Percentiles rank a stretch among this genome's conserved stretches.
Conservation (phyloP, 2,113 vertebrate species). For the Callopanchax toddi region DNA sequence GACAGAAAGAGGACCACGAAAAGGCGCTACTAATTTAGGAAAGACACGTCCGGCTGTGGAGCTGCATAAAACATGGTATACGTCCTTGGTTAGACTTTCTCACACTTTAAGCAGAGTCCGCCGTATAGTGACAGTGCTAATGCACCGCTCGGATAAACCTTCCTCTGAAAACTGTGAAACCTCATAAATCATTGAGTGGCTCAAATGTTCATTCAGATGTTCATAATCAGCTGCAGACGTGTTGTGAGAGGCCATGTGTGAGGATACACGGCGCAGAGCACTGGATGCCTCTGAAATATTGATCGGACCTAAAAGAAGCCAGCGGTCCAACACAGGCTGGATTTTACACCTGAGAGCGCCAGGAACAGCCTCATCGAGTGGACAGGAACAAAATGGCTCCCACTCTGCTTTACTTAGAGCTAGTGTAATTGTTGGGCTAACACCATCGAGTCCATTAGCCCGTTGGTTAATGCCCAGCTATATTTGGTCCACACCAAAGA, state of each 20-base stretch:
- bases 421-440: slow-evolving; percentile 50
- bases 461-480: slow-evolving; percentile 63
- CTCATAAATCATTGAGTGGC: slow-evolving; percentile 63
- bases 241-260: slow-evolving; percentile 53
- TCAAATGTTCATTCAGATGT: slow-evolving; percentile 64
- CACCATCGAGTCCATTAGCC: slow-evolving; percentile 66
- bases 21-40: slow-evolving; percentile 11
- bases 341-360: slow-evolving; percentile 71
- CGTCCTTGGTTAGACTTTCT: slow-evolving; percentile 31
- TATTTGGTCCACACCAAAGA: slow-evolving; percentile 32
- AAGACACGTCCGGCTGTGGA: slow-evolving; percentile 1
- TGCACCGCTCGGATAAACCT: slow-evolving; percentile 65
- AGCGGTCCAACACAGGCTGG: slow-evolving; percentile 49
- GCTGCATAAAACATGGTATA: slow-evolving; percentile 33
- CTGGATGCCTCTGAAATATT: slow-evolving; percentile 71
- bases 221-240: slow-evolving; percentile 59
- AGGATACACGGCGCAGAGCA: slow-evolving; percentile 36
- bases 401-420: slow-evolving; percentile 42
- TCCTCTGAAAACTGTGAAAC: slow-evolving; percentile 46
- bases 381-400: slow-evolving; percentile 72
- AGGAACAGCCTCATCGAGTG: slow-evolving; percentile 48
- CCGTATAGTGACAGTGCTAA: slow-evolving; percentile 29
- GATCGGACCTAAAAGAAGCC: slow-evolving; percentile 71
- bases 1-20: slow-evolving; percentile 32
- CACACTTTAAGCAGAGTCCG: slow-evolving; percentile 9